Conservation (phyloP, 2,113 vertebrate genomes). For the Rhineura floridana region DNA sequence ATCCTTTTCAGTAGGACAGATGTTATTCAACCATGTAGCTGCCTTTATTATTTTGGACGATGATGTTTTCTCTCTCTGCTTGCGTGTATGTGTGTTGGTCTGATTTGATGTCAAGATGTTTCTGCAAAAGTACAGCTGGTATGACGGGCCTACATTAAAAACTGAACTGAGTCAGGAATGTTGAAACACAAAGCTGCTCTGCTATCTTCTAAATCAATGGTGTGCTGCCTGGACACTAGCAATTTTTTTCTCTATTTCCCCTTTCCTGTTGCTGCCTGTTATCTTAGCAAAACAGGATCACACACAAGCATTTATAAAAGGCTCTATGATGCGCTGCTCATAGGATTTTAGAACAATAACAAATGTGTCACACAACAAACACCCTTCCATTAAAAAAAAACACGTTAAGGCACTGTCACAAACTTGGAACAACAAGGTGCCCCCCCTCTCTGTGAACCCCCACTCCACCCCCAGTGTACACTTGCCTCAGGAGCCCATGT, state of each 20-base stretch:
- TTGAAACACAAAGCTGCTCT: conserved; percentile 39
- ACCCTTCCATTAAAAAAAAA: background rate
- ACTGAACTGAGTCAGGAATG: conserved; percentile 23
- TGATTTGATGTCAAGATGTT: background rate
- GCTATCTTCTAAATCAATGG: conserved; percentile 51
- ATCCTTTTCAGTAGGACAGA: background rate
- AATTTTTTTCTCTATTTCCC: conserved; percentile 8
- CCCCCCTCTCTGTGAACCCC: background rate
- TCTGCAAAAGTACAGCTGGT: background rate
- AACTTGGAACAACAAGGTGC: background rate
- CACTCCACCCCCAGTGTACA: background rate
- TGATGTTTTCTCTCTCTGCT: background rate
- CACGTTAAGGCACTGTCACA: background rate
- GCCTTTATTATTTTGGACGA: background rate
- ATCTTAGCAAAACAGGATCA: conserved; percentile 52
- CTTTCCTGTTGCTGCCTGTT: background rate
- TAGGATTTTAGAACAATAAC: background rate
- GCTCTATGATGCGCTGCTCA: conserved; percentile 36
- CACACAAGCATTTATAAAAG: conserved; percentile 33
- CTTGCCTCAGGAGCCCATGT: background rate
- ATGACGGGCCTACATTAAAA: conserved; percentile 18
- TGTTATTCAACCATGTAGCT: background rate
- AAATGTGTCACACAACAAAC: conserved; percentile 12
- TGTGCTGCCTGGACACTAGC: background rate
- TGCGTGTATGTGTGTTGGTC: background rate